A percentile compares a stretch with the other conserved stretches of the same genome.
Conservation (phyloP, 2,888 invertebrate genomes). For the Gryllus longicercus region DNA sequence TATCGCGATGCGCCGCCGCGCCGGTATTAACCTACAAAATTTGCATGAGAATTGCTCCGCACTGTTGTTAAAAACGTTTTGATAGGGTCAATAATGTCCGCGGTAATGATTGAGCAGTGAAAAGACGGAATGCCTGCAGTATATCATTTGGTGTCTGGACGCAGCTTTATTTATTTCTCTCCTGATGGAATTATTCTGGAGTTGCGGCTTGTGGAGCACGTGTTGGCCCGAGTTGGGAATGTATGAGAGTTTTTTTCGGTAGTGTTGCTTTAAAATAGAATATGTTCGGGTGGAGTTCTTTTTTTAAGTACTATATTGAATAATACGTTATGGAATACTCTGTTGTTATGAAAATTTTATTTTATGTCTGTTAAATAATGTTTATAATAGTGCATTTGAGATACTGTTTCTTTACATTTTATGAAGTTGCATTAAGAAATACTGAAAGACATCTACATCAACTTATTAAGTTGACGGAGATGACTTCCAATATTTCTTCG, state of each 20-base stretch:
- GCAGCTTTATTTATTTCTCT: background rate
- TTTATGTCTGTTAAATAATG: too few relatives aligned
- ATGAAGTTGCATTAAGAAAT: too few relatives aligned
- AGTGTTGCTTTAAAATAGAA: too few relatives aligned
- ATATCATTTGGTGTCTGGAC: background rate
- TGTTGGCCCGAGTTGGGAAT: background rate
- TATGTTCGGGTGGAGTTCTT: too few relatives aligned
- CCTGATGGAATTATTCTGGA: background rate
- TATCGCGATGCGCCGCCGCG: background rate
- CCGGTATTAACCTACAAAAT: constrained; percentile 7
- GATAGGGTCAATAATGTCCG: constrained; percentile 5
- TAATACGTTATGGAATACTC: too few relatives aligned
- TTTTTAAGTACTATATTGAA: too few relatives aligned
- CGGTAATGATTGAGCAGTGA: background rate
- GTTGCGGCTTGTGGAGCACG: background rate
- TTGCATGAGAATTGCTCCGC: background rate
- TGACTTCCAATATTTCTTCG: too few relatives aligned
- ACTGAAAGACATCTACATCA: too few relatives aligned
- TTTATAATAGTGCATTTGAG: too few relatives aligned
- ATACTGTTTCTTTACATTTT: too few relatives aligned
- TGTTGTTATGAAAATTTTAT: too few relatives aligned
- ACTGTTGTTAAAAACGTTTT: constrained; percentile 9
- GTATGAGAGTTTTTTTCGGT: background rate
- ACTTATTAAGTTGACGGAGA: too few relatives aligned
- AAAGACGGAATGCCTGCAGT: background rate